A percentile compares a stretch with the other conserved stretches of the same genome.
Conservation (phyloP, 1,140 invertebrate genomes). For the Idris sp. region DNA sequence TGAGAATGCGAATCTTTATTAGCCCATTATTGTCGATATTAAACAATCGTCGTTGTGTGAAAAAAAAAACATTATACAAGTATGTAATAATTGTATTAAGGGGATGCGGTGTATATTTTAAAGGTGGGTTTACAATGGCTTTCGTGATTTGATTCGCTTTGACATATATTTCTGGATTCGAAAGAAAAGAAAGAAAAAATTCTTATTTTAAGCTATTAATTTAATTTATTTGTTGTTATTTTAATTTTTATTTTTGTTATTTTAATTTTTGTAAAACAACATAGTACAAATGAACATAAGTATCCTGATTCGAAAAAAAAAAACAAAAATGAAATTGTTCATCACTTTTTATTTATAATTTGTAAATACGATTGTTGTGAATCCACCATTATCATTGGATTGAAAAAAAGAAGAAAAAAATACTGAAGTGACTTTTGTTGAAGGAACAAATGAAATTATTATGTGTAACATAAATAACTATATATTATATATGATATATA, state of each 20-base stretch:
- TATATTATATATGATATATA: constrained; percentile 69
- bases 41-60: constrained; percentile 62
- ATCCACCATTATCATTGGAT: constrained; percentile 46
- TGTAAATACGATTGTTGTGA: no score
- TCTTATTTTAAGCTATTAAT: no score
- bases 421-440: constrained; percentile 64
- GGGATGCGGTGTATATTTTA: constrained; percentile 40
- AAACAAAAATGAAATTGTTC: no score
- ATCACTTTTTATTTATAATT: no score
- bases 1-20: constrained; percentile 63
- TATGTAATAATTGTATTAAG: constrained; percentile 54
- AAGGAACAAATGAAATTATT: constrained; percentile 72
- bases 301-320: no score
- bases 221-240: no score
- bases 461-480: constrained; percentile 75
- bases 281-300: no score
- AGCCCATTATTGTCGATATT: constrained; percentile 64
- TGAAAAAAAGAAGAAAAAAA: no score
- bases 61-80: no score
- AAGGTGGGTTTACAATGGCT: constrained; percentile 54
- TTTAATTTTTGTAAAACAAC: no score
- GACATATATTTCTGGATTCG: constrained; percentile 4
- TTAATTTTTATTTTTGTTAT: no score
- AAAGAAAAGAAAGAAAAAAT: not conserved
- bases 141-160: constrained; percentile 22